Base-by-base conservation (phyloP, 2,888 invertebrate species). In the Sinodicranocentrus sp. region DNA sequence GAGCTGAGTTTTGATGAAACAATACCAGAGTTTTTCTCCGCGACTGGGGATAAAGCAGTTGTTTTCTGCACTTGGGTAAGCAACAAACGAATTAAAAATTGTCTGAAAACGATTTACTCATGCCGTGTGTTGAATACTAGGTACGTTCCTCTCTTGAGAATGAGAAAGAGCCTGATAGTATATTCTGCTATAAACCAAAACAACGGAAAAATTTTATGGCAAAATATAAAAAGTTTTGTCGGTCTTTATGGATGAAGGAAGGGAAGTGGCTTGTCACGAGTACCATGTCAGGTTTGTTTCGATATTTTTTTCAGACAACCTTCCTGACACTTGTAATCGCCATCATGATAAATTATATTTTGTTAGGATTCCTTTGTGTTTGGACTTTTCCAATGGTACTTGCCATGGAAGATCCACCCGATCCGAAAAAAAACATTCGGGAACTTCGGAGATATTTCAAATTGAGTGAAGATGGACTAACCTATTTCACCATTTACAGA, bases 41-140 rank as follows among this genome's bases (percentile, higher is more conserved):
- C 87, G 3, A 87, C 86, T n/a, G 88, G 88, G 8, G 78, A 86
- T 21, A 79, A 71, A 1, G 54, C 79, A 21, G 72, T 88, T 26
- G 75, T 87, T 0, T 88, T 87, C 72, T 85, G 84, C 28, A 86
- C 88, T 48, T 88, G 88, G 87, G 87, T 87, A 71, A 28, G 19
- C 2, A 48, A n/a, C 48, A 48, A 48, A 10, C 10, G 17, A 57
- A 57, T 13, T 23, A 25, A 21, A 25, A 25, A 25, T n/a, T n/a
- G n/a, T n/a, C n/a, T n/a, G n/a, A n/a, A n/a, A n/a, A n/a, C n/a
- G n/a, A n/a, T n/a, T n/a, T n/a, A n/a, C n/a, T n/a, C n/a, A n/a
- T n/a, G n/a, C n/a, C n/a, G n/a, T n/a, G n/a, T n/a, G n/a, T n/a
- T n/a, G n/a, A n/a, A n/a, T n/a, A 3, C 2, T 28, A 67, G 44